Base-by-base conservation (phyloP, 2,113 vertebrate species). In the Lophochroa leadbeateri region DNA sequence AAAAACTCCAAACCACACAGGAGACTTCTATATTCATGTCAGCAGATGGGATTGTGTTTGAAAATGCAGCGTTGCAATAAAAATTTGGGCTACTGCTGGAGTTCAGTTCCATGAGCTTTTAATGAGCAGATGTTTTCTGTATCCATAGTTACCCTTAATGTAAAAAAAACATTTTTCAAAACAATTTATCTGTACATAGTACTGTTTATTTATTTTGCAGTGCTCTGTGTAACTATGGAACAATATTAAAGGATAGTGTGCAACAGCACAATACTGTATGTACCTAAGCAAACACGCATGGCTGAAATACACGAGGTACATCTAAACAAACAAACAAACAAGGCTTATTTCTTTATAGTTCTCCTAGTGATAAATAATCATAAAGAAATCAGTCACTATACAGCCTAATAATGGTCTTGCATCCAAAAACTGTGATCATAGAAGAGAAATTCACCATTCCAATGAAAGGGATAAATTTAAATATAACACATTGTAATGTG, bases 31-130 rank as follows among this genome's bases (percentile, higher is more conserved):
- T 69, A 74, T 72, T 72, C 24, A 12, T 77, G 63, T 64, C 75
- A 92, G 86, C 88, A 96, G 85, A 90, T 94, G 68, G 88, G 69
- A 84, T 75, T 94, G 43, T 78, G 49, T 84, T 89, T 83, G 46
- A 95, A 95, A 96, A 84, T 86, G 84, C 80, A 81, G 52, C 14
- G 31, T 86, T 94, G 93, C 76, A 83, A 83, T 94, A 96, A 92
- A 97, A 93, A 88, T 80, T 82, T 86, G 49, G 71, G 46, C 55
- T 77, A 60, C 64, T 88, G 29, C n/a, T 93, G 63, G 21, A 85
- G 63, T 35, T 94, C 5, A 0, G 13, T 81, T 94, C 82, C 31
- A 80, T 37, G 57, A 74, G 86, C 17, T 86, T 79, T 72, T 70
- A 80, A 83, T 90, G 86, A 94, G 53, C 88, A 96, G 68, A 61